Base-by-base conservation (phyloP, 2,797 vertebrate species). In the Sphenodon punctatus region DNA sequence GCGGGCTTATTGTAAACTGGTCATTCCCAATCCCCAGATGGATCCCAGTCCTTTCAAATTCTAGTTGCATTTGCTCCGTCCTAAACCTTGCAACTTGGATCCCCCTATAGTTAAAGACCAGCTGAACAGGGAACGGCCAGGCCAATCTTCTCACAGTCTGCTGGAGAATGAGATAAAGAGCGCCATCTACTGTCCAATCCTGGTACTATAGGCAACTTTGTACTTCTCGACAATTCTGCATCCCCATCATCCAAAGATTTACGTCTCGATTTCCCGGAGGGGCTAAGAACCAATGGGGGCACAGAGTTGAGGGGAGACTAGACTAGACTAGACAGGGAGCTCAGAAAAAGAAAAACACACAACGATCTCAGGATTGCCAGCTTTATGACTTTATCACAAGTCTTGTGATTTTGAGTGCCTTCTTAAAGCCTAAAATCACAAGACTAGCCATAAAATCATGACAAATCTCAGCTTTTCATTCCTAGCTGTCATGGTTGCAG, bases 161-260 rank as follows among this genome's bases (percentile, higher is more conserved):
- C 13, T 27, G 9, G 23, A 75, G 48, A 30, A 41, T 20, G 72
- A 67, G 64, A 34, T 23, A 74, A 80, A 84, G 59, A 83, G 87
- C 83, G 36, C 89, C 93, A 93, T 56, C 91, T 93, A 75, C 88
- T 80, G 93, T 36, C 60, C 0, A 11, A 23, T 71, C 48, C 49
- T 22, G 42, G 82, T 46, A 86, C n/a, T 75, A 42, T 67, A 3
- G 14, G 32, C 32, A 8, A 17, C 32, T 4, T 36, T 36, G 34
- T 36, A 8, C 8, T 8, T 34, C 36, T n/a, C n/a, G 36, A 8
- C 66, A 41, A n/a, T 12, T 30, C 13, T 23, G 27, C 27, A 32
- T 12, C n/a, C n/a, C n/a, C n/a, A n/a, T n/a, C n/a, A n/a, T n/a
- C 20, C 48, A 6, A 22, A 30, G 22, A 8, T 12, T 10, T 12